Evolutionary conservation across 2,797 vertebrate species (phyloP), one percentile per base, ranked within the genome.

Genomic region (Poeciliopsis presidionis): DNA sequence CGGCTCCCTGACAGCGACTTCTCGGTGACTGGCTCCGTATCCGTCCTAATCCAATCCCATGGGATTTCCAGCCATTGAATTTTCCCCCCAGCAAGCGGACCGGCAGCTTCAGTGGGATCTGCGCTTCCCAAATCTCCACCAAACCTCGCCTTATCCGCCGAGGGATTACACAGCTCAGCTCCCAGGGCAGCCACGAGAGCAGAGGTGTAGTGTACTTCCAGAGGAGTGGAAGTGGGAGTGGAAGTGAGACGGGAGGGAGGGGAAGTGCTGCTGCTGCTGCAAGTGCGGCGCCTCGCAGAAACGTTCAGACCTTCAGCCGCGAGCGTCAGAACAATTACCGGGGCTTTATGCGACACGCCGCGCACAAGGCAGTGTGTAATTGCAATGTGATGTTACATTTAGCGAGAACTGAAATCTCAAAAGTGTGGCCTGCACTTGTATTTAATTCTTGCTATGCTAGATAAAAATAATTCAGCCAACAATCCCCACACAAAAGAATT

Each of bases 11-110:
- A 91, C 89, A 88, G 85, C 86, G 84, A 84, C 92, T 89, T 92
- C 87, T 92, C 92, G 84, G 83, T 91, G 91, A 91, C 90, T 91
- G 91, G 91, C 92, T 93, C 90, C 78, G 81, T 90, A 93, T 90
- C 90, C 90, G 86, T 86, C 85, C 89, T 94, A 93, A 95, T 95
- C 93, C 93, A 89, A 93, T 94, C 94, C 93, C 93, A 72, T 79
- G 86, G 92, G 93, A 94, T 92, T 92, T 91, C 87, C 87, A 86
- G 86, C 78, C 79, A 71, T 81, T 90, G 93, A 87, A 84, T 91
- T 91, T 91, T 11, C 30, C 22, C 90, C 79, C 80, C 92, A 84
- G 89, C 85, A 30, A 88, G 90, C 87, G 84, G 90, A 91, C 90
- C 91, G 89, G 92, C 90, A 88, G 92, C 85, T 92, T 88, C 88